Evolutionary conservation across 2,797 vertebrate species (phyloP), one percentile per base, ranked within the genome.

Genomic region (Catamblyrhynchus diadema): DNA sequence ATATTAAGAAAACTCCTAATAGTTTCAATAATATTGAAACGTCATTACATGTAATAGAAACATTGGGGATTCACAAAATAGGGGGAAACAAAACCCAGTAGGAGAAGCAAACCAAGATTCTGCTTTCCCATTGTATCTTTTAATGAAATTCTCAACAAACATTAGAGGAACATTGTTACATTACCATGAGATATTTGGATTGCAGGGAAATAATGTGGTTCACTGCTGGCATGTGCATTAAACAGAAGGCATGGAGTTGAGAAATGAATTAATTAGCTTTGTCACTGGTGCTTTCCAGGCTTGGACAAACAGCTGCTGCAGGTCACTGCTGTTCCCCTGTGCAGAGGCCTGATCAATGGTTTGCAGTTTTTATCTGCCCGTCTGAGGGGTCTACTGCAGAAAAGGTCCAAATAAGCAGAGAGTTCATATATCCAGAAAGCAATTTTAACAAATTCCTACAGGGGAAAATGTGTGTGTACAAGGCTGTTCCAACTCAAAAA

Each of bases 261-360:
- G 57, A 80, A 93, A 82, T 80, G n/a, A 44, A 74, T 88, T 90
- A 70, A 92, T 92, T 80, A 85, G 50, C 71, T 82, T 51, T 93
- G 78, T 94, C 67, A 71, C 21, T 50, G 17, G 54, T 44, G 57
- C 62, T 95, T 88, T 82, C 53, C 53, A 35, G 39, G 33, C 83
- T 90, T 90, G 87, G 74, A 93, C 83, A 82, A 95, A 48, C 60
- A 90, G 71, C 88, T 93, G 90, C 78, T 87, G 45, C 83, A 85
- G 66, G 86, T 95, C 94, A 57, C 60, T 66, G 42, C 41, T 18
- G 6, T 73, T 94, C 71, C 71, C 42, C 64, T 50, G 51, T 65
- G 53, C 60, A 20, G 12, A 39, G 39, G 57, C 41, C 67, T 62
- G 44, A 89, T 94, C 67, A 50, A 33, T 88, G 82, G 47, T 47